A percentile compares a stretch with the other conserved stretches of the same genome.
Evolutionary conservation across 2,113 vertebrate species (phyloP).

Genomic region (Trematocara unimaculatum): DNA sequence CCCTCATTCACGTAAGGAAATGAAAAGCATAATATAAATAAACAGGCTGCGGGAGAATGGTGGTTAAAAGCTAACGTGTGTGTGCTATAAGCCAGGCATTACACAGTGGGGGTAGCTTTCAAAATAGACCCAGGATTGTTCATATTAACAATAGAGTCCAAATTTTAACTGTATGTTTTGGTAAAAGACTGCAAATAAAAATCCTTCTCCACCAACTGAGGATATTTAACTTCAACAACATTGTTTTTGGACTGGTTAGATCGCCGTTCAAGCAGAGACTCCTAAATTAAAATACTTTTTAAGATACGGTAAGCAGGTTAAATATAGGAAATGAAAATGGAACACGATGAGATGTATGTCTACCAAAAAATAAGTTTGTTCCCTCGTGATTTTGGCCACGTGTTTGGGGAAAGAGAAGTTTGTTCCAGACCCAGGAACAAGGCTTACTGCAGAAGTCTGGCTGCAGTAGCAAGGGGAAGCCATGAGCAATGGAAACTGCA

Average conservation of each 20-base stretch:
- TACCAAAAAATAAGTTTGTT: not conserved
- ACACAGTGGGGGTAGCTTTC: not conserved
- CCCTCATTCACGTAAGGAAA: conserved; percentile 9
- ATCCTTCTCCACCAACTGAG: not conserved
- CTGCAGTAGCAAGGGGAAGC: conserved; percentile 47
- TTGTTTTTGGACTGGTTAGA: not conserved
- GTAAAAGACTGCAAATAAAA: not conserved
- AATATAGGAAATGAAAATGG: not conserved
- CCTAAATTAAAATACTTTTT: not conserved
- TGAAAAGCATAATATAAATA: not conserved
- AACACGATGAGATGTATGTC: not conserved
- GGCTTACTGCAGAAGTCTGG: conserved; percentile 38
- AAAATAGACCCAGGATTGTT: not conserved
- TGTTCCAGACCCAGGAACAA: conserved; percentile 21
- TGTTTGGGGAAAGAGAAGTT: conserved; percentile 1
- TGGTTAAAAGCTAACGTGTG: not conserved
- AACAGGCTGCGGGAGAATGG: not conserved
- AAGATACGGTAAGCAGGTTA: not conserved
- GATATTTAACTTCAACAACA: not conserved
- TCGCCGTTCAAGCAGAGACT: not conserved
- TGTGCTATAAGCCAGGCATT: not conserved
- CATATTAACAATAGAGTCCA: not conserved
- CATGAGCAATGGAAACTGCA: conserved; percentile 72
- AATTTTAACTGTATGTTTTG: not conserved
- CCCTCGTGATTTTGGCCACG: not conserved